Evolutionary conservation across 92 coral and sea anemone species (phyloP).

Genomic region (Epizoanthus ramosus): DNA sequence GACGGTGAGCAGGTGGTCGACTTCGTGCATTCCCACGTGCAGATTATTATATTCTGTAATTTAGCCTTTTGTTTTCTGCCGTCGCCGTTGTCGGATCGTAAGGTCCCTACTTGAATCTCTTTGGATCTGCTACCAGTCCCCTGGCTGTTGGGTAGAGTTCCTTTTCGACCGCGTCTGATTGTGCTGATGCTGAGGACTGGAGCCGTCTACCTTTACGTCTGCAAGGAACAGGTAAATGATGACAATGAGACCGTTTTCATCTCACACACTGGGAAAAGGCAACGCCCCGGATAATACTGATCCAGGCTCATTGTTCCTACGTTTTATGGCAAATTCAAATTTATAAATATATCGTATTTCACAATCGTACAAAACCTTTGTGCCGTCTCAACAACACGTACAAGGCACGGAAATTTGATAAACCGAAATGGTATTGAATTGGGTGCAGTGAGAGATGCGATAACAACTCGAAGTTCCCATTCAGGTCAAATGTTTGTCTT

Average conservation of each 20-base stretch:
- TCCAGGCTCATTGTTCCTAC: too few relatives aligned
- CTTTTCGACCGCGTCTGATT: constrained; percentile 59
- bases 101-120: constrained; percentile 45
- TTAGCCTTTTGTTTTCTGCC: neutral
- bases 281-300: neutral
- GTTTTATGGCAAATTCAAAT: too few relatives aligned
- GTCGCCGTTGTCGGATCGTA: neutral
- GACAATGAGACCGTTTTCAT: too few relatives aligned
- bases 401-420: too few relatives aligned
- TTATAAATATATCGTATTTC: too few relatives aligned
- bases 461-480: too few relatives aligned
- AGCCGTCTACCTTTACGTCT: constrained; percentile 92
- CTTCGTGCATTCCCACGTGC: neutral
- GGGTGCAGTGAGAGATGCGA: too few relatives aligned
- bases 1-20: neutral
- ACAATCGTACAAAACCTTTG: too few relatives aligned
- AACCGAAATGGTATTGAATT: too few relatives aligned
- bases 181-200: constrained; percentile 74
- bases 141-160: constrained; percentile 96
- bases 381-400: too few relatives aligned
- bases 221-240: neutral
- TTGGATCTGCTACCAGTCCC: constrained; percentile 84
- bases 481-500: too few relatives aligned
- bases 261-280: too few relatives aligned
- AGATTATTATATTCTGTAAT: neutral